These are phyloP conservation scores for Esperia sulphurella DNA, from an alignment of 2,888 invertebrate species.

Conservation along the genomic window DNA sequence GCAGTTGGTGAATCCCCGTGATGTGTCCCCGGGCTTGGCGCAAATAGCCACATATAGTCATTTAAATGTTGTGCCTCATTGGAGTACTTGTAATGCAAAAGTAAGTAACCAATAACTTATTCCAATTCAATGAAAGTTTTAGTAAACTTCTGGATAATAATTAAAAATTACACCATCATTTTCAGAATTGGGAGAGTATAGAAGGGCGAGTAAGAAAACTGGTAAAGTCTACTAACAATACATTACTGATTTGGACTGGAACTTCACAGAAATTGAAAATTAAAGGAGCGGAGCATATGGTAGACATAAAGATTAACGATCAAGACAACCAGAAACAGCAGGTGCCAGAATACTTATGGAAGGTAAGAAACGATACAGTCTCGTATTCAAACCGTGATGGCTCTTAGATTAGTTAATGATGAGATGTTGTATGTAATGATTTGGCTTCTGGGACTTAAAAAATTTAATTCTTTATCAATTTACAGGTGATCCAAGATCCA, in stretches of 20 bases:
- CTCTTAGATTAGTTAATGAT: too few species aligned
- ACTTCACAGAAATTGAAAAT: slow-evolving; percentile 19
- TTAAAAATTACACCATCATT: not conserved
- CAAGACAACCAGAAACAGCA: slow-evolving; percentile 12
- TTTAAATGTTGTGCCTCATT: slow-evolving; percentile 49
- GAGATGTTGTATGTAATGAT: too few species aligned
- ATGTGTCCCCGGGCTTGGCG: slow-evolving; percentile 40
- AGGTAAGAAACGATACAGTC: slow-evolving; percentile 30
- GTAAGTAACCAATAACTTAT: not conserved
- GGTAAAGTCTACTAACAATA: slow-evolving; percentile 17
- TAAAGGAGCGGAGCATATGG: not conserved
- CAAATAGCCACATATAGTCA: slow-evolving; percentile 35
- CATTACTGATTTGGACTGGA: slow-evolving; percentile 40
- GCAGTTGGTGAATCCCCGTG: slow-evolving; percentile 42
- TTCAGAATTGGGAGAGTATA: slow-evolving; percentile 50
- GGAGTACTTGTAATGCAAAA: slow-evolving; percentile 38
- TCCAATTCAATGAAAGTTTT: too few species aligned
- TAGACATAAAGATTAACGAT: not conserved
- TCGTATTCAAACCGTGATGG: not conserved
- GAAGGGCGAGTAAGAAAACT: slow-evolving; percentile 37
- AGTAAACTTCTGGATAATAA: too few species aligned
- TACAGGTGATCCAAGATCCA: slow-evolving; percentile 45
- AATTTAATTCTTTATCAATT: slow-evolving; percentile 1
- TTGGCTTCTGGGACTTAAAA: too few species aligned
- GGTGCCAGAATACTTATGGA: slow-evolving; percentile 46